Conservation (phyloP, 2,113 vertebrate species). For the Cyphomyrus discorhynchus region DNA sequence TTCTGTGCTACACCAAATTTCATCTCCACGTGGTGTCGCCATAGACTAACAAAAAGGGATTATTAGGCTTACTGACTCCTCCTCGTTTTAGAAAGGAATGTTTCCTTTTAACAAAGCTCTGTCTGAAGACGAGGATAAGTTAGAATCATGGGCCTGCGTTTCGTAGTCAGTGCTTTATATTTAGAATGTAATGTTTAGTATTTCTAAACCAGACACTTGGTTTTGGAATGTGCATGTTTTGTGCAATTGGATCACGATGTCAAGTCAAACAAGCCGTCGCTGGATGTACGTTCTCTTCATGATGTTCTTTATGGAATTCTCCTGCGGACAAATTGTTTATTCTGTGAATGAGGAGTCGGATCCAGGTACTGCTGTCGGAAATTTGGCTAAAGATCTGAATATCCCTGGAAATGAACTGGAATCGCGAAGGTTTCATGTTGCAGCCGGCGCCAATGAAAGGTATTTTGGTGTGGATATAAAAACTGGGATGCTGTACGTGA, state of each 20-base stretch:
- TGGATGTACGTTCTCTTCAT: neutral
- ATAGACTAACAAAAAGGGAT: neutral
- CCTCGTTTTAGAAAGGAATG: neutral
- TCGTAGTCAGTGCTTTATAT: neutral
- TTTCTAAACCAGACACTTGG: neutral
- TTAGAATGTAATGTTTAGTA: neutral
- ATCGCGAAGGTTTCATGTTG: constrained; percentile 49
- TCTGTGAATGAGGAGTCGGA: constrained; percentile 51
- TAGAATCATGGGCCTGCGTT: neutral
- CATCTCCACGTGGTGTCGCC: constrained; percentile 35
- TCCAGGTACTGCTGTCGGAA: constrained; percentile 49
- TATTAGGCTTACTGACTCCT: neutral
- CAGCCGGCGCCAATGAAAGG: constrained; percentile 47
- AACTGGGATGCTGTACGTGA: constrained; percentile 55
- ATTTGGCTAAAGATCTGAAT: constrained; percentile 51
- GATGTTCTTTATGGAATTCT: neutral
- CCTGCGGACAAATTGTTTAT: constrained; percentile 26
- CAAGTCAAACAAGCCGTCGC: neutral
- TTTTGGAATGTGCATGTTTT: neutral
- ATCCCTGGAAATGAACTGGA: constrained; percentile 38
- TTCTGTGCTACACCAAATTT: neutral
- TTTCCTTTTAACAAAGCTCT: neutral
- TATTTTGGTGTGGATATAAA: constrained; percentile 55
- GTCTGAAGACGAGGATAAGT: neutral
- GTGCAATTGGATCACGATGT: neutral